A percentile compares a stretch with the other conserved stretches of the same genome.
These are phyloP conservation scores for Helleia helle DNA, from an alignment of 2,888 invertebrate species.

Conservation along the genomic window DNA sequence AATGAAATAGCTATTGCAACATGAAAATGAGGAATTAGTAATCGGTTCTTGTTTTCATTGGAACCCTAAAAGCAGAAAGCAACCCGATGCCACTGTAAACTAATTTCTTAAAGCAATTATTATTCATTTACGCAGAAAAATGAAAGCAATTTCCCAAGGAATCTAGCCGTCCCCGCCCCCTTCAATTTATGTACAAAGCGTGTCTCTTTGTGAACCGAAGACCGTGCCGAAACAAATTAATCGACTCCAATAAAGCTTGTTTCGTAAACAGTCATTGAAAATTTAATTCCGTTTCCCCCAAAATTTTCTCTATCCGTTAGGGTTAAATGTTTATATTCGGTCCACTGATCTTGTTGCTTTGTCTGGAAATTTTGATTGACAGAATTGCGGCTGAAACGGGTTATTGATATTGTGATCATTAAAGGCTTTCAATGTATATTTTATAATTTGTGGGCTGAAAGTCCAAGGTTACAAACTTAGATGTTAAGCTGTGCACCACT, in stretches of 20 bases:
- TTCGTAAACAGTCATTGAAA: conserved; percentile 11
- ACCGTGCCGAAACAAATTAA: conserved; percentile 7
- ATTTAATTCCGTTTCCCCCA: conserved; percentile 4
- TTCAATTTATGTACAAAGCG: conserved; percentile 1
- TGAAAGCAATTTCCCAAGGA: conserved; percentile 1
- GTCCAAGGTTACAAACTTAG: too few relatives aligned
- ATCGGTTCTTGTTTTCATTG: too few relatives aligned
- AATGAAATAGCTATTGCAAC: too few relatives aligned
- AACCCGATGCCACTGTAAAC: not conserved
- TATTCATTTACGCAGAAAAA: conserved; percentile 3
- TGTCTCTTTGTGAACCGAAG: conserved; percentile 8
- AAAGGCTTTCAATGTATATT: too few relatives aligned
- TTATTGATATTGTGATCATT: too few relatives aligned
- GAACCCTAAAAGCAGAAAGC: too few relatives aligned
- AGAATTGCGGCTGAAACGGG: not conserved
- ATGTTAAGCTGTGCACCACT: too few relatives aligned
- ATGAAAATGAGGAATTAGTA: too few relatives aligned
- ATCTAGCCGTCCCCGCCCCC: not conserved
- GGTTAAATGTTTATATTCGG: not conserved
- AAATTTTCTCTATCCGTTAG: conserved; percentile 1
- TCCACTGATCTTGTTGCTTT: not conserved
- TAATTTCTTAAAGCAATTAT: conserved; percentile 1
- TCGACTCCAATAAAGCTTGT: conserved; percentile 14
- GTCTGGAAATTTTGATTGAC: not conserved
- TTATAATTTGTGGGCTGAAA: too few relatives aligned